phyloP scores from a whole-genome alignment of 2,113 vertebrate species.

The Ctenomys sociabilis region DNA sequence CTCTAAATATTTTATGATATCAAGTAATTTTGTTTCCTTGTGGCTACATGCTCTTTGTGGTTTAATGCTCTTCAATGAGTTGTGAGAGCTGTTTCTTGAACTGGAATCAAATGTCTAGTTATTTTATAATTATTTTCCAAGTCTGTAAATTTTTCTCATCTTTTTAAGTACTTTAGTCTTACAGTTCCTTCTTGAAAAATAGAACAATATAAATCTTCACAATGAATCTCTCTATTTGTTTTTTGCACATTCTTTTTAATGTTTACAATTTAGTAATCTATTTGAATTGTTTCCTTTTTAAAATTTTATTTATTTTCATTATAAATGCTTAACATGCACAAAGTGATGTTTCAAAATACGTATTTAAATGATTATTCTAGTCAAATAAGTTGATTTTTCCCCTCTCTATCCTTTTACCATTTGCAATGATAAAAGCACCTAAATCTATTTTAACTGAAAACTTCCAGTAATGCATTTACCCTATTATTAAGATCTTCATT shows the following conservation, averaged over 20 bases:
- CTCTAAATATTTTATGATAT: too few relatives aligned
- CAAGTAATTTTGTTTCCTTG: conserved; percentile 53
- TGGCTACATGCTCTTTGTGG: not conserved
- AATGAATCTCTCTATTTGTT: not conserved
- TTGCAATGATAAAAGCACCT: not conserved
- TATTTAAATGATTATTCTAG: not conserved
- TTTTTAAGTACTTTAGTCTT: not conserved
- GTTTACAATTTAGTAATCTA: not conserved
- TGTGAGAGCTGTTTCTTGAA: conserved; percentile 58
- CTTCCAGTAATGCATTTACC: not conserved
- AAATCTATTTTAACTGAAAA: not conserved
- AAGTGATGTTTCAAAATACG: not conserved
- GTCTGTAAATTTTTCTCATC: not conserved
- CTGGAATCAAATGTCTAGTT: conserved; percentile 32
- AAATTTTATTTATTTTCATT: not conserved
- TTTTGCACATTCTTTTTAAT: not conserved
- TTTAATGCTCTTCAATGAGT: not conserved
- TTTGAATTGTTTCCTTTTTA: not conserved
- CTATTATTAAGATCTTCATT: accelerated
- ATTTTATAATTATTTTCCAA: conserved; percentile 11
- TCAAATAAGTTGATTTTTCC: not conserved
- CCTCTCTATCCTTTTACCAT: not conserved
- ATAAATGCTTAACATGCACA: not conserved
- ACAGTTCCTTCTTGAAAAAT: conserved; percentile 1
- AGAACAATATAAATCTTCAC: not conserved